phyloP scores from a whole-genome alignment of 2,113 vertebrate genomes.

The Corvus moneduloides region DNA sequence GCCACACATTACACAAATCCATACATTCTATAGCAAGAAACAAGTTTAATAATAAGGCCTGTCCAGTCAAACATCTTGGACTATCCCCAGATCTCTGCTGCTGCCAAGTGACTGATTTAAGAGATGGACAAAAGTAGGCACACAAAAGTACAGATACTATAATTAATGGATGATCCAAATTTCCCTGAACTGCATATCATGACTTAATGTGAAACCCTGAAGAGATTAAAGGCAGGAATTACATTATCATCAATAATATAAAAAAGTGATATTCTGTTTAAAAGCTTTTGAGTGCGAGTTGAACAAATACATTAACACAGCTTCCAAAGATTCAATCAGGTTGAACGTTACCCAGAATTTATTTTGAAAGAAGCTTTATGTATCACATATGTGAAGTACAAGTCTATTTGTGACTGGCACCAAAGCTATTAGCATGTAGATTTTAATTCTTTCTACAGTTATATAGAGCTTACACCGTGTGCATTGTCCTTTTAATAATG shows the following conservation, averaged over 20 bases:
- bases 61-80: constrained; percentile 80
- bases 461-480: background rate
- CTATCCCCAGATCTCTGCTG: constrained; percentile 71
- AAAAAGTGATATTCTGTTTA: constrained; percentile 76
- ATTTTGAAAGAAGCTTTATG: constrained; percentile 73
- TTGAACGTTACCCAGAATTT: constrained; percentile 71
- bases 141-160: constrained; percentile 81
- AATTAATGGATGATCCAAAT: constrained; percentile 88
- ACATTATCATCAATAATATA: constrained; percentile 75
- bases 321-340: constrained; percentile 69
- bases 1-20: constrained; percentile 82
- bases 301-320: constrained; percentile 78
- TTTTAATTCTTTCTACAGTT: constrained; percentile 69
- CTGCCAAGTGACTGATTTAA: constrained; percentile 90
- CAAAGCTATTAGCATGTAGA: constrained; percentile 69
- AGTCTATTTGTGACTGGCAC: constrained; percentile 48
- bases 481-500: background rate
- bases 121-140: constrained; percentile 90
- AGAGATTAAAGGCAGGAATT: constrained; percentile 79
- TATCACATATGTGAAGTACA: constrained; percentile 51
- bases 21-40: constrained; percentile 76
- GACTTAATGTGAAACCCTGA: constrained; percentile 87
- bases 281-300: constrained; percentile 74
- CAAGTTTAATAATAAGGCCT: constrained; percentile 83
- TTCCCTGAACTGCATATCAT: constrained; percentile 85